Evolutionary conservation across 2,888 invertebrate genomes (phyloP).

Genomic region (Coremacera marginata): DNA sequence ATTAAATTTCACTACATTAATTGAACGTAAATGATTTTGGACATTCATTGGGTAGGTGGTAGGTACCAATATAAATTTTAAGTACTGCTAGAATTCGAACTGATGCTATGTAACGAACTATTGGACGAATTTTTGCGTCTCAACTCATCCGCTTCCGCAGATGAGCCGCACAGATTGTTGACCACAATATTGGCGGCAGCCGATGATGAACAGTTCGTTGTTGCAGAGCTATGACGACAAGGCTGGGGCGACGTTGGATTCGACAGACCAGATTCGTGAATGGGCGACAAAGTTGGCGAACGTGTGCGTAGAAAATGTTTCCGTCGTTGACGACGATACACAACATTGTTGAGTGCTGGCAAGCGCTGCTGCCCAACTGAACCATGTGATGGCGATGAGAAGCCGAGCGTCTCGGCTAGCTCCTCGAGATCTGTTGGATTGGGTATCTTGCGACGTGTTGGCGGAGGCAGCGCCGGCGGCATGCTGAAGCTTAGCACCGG

Average conservation of each 20-base stretch:
- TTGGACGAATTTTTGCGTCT: conserved; percentile 59
- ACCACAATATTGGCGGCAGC: conserved; percentile 58
- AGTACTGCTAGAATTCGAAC: conserved; percentile 62
- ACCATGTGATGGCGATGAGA: conserved; percentile 54
- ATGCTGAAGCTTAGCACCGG: conserved; percentile 54
- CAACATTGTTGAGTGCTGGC: conserved; percentile 58
- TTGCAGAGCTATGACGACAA: conserved; percentile 60
- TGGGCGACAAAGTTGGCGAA: conserved; percentile 76
- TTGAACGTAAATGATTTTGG: background rate
- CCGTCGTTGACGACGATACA: conserved; percentile 67
- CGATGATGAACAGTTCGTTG: conserved; percentile 58
- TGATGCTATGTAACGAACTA: conserved; percentile 62
- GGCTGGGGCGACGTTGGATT: conserved; percentile 77
- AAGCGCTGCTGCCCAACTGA: conserved; percentile 51
- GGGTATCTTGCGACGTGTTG: conserved; percentile 70
- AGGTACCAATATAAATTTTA: conserved; percentile 30
- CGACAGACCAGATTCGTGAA: conserved; percentile 79
- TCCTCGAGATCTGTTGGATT: conserved; percentile 71
- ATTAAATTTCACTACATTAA: too few species aligned
- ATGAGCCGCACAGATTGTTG: conserved; percentile 51
- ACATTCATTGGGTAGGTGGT: background rate
- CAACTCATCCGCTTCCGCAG: conserved; percentile 47
- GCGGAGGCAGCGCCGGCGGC: conserved; percentile 70
- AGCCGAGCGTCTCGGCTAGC: conserved; percentile 72
- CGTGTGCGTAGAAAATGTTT: conserved; percentile 71